Conservation (phyloP, 2,113 vertebrate species). For the Malurus alboscapulatus region DNA sequence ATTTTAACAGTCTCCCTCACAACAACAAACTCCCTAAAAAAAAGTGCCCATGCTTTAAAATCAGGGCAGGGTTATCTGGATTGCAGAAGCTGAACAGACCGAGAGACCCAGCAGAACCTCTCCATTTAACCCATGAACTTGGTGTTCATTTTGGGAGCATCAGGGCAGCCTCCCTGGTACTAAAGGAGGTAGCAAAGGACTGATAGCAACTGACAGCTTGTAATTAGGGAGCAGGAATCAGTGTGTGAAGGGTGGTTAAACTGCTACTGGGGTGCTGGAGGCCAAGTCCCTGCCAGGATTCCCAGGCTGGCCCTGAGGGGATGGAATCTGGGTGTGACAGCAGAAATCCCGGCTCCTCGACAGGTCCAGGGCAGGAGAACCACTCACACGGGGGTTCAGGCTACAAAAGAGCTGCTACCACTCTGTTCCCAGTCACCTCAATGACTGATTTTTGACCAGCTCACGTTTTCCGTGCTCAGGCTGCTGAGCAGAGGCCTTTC, state of each 20-base stretch:
- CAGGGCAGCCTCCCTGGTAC: not conserved
- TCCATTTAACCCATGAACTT: not conserved
- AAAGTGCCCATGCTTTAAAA: not conserved
- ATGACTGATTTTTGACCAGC: not conserved
- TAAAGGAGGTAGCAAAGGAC: not conserved
- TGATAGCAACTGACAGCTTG: not conserved
- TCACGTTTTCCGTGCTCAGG: not conserved
- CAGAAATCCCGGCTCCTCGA: not conserved
- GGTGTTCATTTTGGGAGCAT: not conserved
- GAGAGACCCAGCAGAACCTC: not conserved
- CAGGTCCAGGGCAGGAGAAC: not conserved
- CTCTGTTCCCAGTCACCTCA: not conserved
- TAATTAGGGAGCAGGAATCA: not conserved
- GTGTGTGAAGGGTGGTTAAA: not conserved
- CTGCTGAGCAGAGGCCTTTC: not conserved
- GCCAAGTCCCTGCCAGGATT: not conserved
- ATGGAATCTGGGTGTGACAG: not conserved
- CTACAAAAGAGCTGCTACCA: not conserved
- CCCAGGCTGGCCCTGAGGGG: not conserved
- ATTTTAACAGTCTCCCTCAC: not conserved
- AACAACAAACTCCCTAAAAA: not conserved
- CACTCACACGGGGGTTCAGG: rapidly evolving
- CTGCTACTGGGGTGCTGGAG: not conserved
- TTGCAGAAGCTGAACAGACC: not conserved
- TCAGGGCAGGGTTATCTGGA: not conserved